These are phyloP conservation scores for Tamandua tetradactyla DNA, from an alignment of 2,797 vertebrate species.

Conservation along the genomic window DNA sequence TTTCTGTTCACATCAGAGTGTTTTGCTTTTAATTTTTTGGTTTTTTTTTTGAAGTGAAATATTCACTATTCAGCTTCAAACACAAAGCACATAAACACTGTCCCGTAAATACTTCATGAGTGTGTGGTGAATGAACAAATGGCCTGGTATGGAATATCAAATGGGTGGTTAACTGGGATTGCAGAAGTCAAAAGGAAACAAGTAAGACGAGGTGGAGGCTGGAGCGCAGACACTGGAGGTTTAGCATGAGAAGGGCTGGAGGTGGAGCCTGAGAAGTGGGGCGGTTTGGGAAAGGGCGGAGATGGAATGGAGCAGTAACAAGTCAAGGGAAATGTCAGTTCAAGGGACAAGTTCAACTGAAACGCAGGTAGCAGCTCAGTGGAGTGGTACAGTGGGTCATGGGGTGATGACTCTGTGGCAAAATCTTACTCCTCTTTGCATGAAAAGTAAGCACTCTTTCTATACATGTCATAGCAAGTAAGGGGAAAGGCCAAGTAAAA, in stretches of 20 bases:
- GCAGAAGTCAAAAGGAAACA: background rate
- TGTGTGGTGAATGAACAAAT: accelerated
- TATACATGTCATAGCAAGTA: accelerated
- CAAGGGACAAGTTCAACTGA: background rate
- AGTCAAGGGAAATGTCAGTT: background rate
- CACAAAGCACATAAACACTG: background rate
- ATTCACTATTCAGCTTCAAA: background rate
- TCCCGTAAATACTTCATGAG: background rate
- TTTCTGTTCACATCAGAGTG: background rate
- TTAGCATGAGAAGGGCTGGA: background rate
- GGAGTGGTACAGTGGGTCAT: background rate
- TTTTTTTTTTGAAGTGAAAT: background rate
- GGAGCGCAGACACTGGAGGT: background rate
- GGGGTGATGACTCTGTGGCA: background rate
- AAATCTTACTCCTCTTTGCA: background rate
- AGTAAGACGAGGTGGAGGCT: background rate
- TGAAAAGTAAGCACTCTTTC: background rate
- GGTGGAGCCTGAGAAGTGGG: background rate
- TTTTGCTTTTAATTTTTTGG: background rate
- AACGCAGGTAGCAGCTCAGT: background rate
- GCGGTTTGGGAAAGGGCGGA: background rate
- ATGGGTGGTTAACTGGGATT: accelerated
- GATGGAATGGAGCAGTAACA: background rate
- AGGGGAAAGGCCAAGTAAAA: background rate
- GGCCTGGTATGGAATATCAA: accelerated